Evolutionary conservation across 2,113 vertebrate species (phyloP).

Genomic region (Hirundichthys speculiger): DNA sequence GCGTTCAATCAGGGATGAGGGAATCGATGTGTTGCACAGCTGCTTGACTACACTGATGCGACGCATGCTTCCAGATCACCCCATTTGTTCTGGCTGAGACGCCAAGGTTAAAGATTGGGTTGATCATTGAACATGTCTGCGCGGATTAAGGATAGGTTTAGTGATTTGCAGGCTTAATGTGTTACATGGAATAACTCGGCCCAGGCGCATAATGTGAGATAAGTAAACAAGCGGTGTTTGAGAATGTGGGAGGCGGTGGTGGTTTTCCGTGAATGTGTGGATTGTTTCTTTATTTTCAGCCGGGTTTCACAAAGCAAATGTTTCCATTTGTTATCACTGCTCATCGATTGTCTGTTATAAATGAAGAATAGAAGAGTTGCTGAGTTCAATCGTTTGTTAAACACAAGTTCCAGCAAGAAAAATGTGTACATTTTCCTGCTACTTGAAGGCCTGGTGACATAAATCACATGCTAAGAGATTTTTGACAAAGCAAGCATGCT

Average conservation of each 20-base stretch:
- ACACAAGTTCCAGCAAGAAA: not conserved
- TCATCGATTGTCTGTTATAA: constrained; percentile 22
- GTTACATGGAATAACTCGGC: constrained; percentile 64
- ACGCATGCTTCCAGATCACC: constrained; percentile 68
- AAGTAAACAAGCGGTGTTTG: constrained; percentile 64
- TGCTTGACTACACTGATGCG: constrained; percentile 67
- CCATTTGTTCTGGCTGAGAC: constrained; percentile 74
- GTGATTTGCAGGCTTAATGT: constrained; percentile 73
- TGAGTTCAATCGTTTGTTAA: not conserved
- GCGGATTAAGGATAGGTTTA: constrained; percentile 67
- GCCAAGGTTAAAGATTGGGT: constrained; percentile 69
- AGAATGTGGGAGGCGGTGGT: constrained; percentile 34
- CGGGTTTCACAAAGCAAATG: constrained; percentile 11
- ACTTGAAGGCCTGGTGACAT: too few species aligned
- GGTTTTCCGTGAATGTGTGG: constrained; percentile 33
- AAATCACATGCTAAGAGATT: not conserved
- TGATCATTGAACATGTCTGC: constrained; percentile 79
- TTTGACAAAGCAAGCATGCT: not conserved
- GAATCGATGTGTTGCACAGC: constrained; percentile 65
- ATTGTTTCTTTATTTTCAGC: constrained; percentile 8
- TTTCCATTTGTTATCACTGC: constrained; percentile 29
- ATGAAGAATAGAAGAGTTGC: constrained; percentile 9
- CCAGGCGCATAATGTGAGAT: constrained; percentile 50
- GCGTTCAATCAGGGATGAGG: constrained; percentile 66
- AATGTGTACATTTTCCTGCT: too few species aligned